Base-by-base conservation (phyloP, 2,797 vertebrate species). In the Triplophysa bombifrons region DNA sequence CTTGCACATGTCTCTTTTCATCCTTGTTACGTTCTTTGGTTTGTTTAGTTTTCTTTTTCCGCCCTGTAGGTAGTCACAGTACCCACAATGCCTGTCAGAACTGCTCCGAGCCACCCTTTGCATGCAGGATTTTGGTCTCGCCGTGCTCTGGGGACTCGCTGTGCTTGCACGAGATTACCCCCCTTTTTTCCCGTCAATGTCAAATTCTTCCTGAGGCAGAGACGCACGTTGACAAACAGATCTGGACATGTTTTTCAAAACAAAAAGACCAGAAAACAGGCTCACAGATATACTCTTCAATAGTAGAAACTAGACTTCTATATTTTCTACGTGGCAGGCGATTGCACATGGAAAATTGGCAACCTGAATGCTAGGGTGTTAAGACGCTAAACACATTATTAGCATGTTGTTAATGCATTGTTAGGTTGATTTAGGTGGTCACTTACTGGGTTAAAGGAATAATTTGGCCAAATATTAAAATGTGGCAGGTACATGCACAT, bases 1-100 rank as follows among this genome's bases (percentile, higher is more conserved):
- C 87, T 88, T 20, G 86, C 72, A 80, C 77, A 80, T 82, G 74
- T 60, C 67, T 63, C 84, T 88, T 82, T 76, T 86, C 83, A 87
- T 82, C 78, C 81, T 67, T 81, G 86, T 88, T 82, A 63, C 16
- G 3, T 60, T 71, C 10, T 34, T 51, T 20, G 20, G 67, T 25
- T 51, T 78, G 55, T 41, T 70, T 69, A 27, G 50, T 64, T 76
- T 65, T 12, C 55, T 72, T 81, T 82, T 86, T 84, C 74, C 84
- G 80, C 82, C 86, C 86, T 14, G 68, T 87, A 86, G 86, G 82
- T 84, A 77, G 73, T 84, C 73, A 4, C 76, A 85, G 82, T 81
- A 87, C 88, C 88, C 66, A 69, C 48, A 70, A 77, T 61, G 10
- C 53, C 87, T 82, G 19, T 83, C 82, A 71, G 48, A 83, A 77